Conservation (phyloP, 2,888 invertebrate species). For the Synanthedon formicaeformis region DNA sequence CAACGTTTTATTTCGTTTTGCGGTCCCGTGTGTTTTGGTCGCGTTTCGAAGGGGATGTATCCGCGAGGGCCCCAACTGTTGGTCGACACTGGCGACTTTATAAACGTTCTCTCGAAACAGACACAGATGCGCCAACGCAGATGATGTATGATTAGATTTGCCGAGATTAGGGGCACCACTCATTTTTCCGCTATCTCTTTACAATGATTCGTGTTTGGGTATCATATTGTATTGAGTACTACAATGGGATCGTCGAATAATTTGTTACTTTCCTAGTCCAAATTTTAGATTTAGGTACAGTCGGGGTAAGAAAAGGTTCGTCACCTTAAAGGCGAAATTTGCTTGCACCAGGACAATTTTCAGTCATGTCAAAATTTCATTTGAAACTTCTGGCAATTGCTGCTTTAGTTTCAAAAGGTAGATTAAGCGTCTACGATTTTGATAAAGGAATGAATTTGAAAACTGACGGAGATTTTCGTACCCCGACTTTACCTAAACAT, state of each 20-base stretch:
- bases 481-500: too few relatives aligned
- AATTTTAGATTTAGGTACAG: not conserved
- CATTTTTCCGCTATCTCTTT: not conserved
- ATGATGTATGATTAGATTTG: slow-evolving; percentile 57
- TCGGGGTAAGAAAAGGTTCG: too few relatives aligned
- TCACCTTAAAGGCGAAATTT: too few relatives aligned
- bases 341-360: too few relatives aligned
- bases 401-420: too few relatives aligned
- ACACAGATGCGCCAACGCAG: slow-evolving; percentile 42
- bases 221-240: not conserved
- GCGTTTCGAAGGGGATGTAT: slow-evolving; percentile 12
- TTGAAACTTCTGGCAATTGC: too few relatives aligned
- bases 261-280: not conserved
- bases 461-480: too few relatives aligned
- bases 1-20: too few relatives aligned
- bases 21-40: not conserved
- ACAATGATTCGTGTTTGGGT: not conserved
- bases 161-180: slow-evolving; percentile 28
- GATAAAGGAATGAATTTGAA: too few relatives aligned
- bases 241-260: not conserved
- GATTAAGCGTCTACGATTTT: too few relatives aligned
- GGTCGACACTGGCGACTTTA: slow-evolving; percentile 47
- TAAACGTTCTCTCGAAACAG: slow-evolving; percentile 29
- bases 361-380: too few relatives aligned
- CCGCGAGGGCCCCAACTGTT: slow-evolving; percentile 26